phyloP scores from a whole-genome alignment of 2,888 invertebrate genomes.

The Drosophila nr. perissopoda region DNA sequence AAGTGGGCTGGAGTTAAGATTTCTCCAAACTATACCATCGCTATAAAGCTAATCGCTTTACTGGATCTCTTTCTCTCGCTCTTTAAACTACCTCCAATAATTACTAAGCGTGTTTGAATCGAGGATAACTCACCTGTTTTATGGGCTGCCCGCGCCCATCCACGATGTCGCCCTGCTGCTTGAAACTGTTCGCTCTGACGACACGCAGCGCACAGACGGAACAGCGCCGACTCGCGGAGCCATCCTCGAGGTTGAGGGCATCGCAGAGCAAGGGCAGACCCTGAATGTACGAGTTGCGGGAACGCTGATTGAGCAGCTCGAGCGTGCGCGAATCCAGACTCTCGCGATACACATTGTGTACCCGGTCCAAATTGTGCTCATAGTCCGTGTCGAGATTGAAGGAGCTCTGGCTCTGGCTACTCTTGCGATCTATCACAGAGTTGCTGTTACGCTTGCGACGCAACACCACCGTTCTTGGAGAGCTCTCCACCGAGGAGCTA shows the following conservation, averaged over 20 bases:
- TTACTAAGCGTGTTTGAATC: not conserved
- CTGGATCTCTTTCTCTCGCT: not conserved
- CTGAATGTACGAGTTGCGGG: constrained; percentile 81
- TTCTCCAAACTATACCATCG: not conserved
- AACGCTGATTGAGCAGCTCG: constrained; percentile 81
- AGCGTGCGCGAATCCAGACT: constrained; percentile 84
- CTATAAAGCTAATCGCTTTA: not conserved
- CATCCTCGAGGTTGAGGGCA: constrained; percentile 82
- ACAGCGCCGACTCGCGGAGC: constrained; percentile 62
- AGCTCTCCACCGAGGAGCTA: constrained; percentile 43
- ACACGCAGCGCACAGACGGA: constrained; percentile 44
- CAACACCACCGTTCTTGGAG: constrained; percentile 72
- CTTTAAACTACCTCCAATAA: not conserved
- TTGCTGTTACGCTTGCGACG: constrained; percentile 68
- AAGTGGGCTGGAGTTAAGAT: not conserved
- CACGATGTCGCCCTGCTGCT: constrained; percentile 56
- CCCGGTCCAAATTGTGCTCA: constrained; percentile 83
- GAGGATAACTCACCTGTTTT: constrained; percentile 57
- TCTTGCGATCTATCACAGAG: constrained; percentile 51
- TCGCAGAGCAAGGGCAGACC: constrained; percentile 77
- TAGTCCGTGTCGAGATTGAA: constrained; percentile 79
- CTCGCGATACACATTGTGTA: constrained; percentile 84
- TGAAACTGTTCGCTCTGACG: constrained; percentile 53
- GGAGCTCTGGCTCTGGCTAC: constrained; percentile 67
- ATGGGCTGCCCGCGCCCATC: constrained; percentile 59